These are phyloP conservation scores for Alca torda DNA, from an alignment of 2,797 vertebrate species.

Conservation along the genomic window DNA sequence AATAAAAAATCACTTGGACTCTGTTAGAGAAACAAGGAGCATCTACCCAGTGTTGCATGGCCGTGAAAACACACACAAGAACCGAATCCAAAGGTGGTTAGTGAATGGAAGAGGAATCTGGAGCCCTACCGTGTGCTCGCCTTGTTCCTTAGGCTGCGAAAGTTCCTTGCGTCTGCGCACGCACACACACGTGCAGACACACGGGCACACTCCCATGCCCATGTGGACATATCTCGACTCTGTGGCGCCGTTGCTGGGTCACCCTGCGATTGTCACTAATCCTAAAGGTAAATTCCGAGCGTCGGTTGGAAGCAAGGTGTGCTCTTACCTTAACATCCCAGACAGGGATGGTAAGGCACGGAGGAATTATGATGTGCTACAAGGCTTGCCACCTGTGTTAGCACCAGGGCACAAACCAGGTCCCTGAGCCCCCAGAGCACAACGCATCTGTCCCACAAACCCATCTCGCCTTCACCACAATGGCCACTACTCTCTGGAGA, in stretches of 20 bases:
- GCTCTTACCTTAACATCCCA: neutral
- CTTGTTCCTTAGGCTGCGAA: neutral
- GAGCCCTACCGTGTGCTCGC: neutral
- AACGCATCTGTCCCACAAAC: neutral
- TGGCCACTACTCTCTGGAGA: neutral
- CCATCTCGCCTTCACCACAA: neutral
- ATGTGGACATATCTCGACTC: neutral
- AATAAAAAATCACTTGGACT: neutral
- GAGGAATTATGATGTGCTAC: neutral
- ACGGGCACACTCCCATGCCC: neutral
- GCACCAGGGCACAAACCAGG: neutral
- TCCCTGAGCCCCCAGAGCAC: neutral
- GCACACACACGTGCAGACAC: fast-evolving
- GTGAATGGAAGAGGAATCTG: neutral
- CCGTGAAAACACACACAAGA: neutral
- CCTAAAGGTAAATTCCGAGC: neutral
- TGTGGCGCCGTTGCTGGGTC: neutral
- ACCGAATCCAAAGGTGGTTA: neutral
- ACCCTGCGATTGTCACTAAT: neutral
- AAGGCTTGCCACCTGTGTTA: neutral
- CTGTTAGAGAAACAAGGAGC: neutral
- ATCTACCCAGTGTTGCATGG: neutral
- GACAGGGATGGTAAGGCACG: neutral
- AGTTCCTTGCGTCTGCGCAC: fast-evolving
- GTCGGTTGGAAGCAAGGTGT: neutral